Percentiles rank a stretch among this genome's conserved stretches.
phyloP scores from a whole-genome alignment of 2,888 invertebrate genomes.

The Cenopis cana region DNA sequence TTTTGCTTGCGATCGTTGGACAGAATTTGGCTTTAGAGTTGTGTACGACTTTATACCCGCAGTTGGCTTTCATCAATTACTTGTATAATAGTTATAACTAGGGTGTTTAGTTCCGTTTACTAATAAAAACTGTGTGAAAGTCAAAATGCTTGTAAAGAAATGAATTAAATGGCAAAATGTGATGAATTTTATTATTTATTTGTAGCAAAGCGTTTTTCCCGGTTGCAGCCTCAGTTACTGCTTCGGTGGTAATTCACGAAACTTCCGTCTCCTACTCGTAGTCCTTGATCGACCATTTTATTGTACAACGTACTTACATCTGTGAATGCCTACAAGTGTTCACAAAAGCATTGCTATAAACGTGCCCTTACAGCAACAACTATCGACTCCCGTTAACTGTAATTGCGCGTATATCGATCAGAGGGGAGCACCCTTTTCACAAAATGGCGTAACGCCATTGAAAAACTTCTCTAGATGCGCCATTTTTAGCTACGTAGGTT shows the following conservation, averaged over 20 bases:
- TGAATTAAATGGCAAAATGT: too few relatives aligned
- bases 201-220: too few relatives aligned
- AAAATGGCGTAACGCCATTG: constrained; percentile 12
- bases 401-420: constrained; percentile 33
- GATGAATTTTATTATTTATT: too few relatives aligned
- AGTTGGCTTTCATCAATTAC: too few relatives aligned
- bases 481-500: background rate
- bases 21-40: too few relatives aligned
- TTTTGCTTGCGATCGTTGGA: too few relatives aligned
- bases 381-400: constrained; percentile 32
- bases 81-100: too few relatives aligned
- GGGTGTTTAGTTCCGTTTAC: too few relatives aligned
- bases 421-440: constrained; percentile 14
- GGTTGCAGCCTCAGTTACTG: background rate
- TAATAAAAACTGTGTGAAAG: too few relatives aligned
- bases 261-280: background rate
- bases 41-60: too few relatives aligned
- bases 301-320: background rate
- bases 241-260: background rate
- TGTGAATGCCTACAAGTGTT: constrained; percentile 15
- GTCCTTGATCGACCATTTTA: background rate
- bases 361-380: constrained; percentile 24
- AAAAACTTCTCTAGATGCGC: background rate
- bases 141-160: too few relatives aligned
- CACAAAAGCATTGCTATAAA: constrained; percentile 20